Percentiles rank a stretch among this genome's conserved stretches.
These are phyloP conservation scores for Picathartes gymnocephalus DNA, from an alignment of 2,113 vertebrate species.

Conservation along the genomic window DNA sequence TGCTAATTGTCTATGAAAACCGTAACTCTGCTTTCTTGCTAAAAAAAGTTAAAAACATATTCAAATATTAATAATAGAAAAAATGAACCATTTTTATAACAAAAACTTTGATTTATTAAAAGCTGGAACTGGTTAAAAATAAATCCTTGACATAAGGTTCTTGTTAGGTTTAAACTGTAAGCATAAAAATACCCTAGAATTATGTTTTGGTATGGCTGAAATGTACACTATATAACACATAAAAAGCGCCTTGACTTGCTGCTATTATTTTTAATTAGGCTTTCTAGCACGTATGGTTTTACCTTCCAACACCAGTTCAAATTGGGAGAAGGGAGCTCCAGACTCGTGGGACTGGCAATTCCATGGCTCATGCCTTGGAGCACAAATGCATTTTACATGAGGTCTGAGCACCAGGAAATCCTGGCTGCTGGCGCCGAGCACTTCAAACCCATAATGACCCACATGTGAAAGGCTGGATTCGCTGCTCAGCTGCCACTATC, in stretches of 20 bases:
- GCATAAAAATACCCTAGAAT: slow-evolving; percentile 71
- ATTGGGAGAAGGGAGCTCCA: slow-evolving; percentile 24
- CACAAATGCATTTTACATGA: slow-evolving; percentile 75
- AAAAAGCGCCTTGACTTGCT: slow-evolving; percentile 60
- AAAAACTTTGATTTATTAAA: slow-evolving; percentile 75
- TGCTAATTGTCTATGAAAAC: not conserved
- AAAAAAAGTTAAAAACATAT: slow-evolving; percentile 58
- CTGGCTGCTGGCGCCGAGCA: slow-evolving; percentile 65
- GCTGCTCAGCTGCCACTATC: slow-evolving; percentile 59
- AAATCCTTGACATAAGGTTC: slow-evolving; percentile 75
- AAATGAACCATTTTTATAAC: slow-evolving; percentile 68
- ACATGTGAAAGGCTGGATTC: slow-evolving; percentile 60
- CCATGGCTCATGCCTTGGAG: slow-evolving; percentile 59
- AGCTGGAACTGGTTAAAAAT: slow-evolving; percentile 75
- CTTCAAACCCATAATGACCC: slow-evolving; percentile 61
- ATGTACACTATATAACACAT: slow-evolving; percentile 58
- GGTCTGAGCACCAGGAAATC: slow-evolving; percentile 64
- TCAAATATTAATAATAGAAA: slow-evolving; percentile 69
- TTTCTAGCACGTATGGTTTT: slow-evolving; percentile 66
- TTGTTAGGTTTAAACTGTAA: slow-evolving; percentile 76
- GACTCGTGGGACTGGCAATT: slow-evolving; percentile 63
- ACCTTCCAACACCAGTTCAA: slow-evolving; percentile 69
- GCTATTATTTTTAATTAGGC: slow-evolving; percentile 81
- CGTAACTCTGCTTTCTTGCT: not conserved
- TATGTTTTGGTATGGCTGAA: slow-evolving; percentile 67